Evolutionary conservation across 2,113 vertebrate genomes (phyloP), one percentile per base, ranked within the genome.

Genomic region (Crotophaga sulcirostris): DNA sequence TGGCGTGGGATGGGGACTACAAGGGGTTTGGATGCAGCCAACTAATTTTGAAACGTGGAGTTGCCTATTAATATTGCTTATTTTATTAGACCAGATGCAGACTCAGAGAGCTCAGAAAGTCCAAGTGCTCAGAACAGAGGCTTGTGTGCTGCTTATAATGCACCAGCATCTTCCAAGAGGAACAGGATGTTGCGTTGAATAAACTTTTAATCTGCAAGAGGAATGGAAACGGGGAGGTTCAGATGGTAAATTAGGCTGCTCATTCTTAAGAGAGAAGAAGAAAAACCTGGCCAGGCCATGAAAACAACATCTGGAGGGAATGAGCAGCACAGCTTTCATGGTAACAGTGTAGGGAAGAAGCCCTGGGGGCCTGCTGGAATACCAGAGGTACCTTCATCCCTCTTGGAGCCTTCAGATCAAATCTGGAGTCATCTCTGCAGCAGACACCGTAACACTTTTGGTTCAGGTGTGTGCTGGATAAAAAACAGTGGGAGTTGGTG

Each of bases 61-160:
- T n/a, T n/a, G n/a, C n/a, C n/a, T n/a, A n/a, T n/a, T 1, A 4
- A 3, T 44, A 13, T 13, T 59, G 7, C 13, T 20, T 69, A 0
- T n/a, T 95, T 69, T 29, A 38, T 31, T 15, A 9, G 19, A 0
- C 1, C 2, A 69, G 34, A 38, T 23, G 17, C 7, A 73, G 26
- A 33, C 23, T 59, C 3, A 3, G 59, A 28, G 62, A 8, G 2
- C 16, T 80, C 51, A 24, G 16, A 63, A 89, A 52, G 11, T 63
- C 29, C 29, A 70, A 52, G 21, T 20, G n/a, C 17, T 63, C 60
- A 58, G 75, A 74, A 75, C 42, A 66, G 72, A 87, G 55, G 4
- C 24, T 66, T 23, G 8, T 17, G 24, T 6, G 19, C 10, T 84
- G 45, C 6, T n/a, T 49, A 3, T 17, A 33, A 31, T 4, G 5